phyloP scores from a whole-genome alignment of 2,113 vertebrate species.

The Rhea americana region DNA sequence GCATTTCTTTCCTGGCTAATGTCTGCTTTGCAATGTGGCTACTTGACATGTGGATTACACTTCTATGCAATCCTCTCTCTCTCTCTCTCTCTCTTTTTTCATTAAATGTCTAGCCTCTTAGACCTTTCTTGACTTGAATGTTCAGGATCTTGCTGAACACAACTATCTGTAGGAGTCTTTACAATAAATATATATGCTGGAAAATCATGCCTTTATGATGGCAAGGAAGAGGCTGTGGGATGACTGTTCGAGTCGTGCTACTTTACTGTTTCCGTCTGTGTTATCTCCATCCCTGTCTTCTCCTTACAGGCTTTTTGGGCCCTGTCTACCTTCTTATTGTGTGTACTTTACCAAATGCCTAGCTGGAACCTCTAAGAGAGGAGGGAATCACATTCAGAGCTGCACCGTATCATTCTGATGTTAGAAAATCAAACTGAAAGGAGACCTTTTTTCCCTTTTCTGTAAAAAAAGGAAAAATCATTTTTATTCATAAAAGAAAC shows the following conservation, averaged over 20 bases:
- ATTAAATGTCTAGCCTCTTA: neutral
- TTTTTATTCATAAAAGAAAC: conserved; percentile 64
- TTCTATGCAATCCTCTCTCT: neutral
- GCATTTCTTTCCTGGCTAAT: neutral
- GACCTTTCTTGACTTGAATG: neutral
- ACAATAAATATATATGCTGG: neutral
- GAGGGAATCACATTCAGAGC: neutral
- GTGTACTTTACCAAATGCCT: neutral
- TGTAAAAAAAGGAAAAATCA: neutral
- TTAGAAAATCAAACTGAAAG: conserved; percentile 37
- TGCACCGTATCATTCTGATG: conserved; percentile 34
- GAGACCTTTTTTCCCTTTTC: conserved; percentile 15
- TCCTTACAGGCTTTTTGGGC: neutral
- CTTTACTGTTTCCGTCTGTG: neutral
- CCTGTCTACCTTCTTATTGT: neutral
- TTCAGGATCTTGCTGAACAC: neutral
- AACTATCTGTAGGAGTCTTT: neutral
- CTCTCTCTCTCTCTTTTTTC: neutral
- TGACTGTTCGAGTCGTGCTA: neutral
- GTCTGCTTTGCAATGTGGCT: neutral
- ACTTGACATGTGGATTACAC: neutral
- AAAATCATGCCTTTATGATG: neutral
- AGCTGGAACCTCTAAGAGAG: neutral
- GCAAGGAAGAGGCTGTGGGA: neutral
- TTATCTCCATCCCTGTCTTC: neutral